A percentile compares a stretch with the other conserved stretches of the same genome.
These are phyloP conservation scores for Lucifuga dentata DNA, from an alignment of 2,113 vertebrate genomes.

Conservation along the genomic window DNA sequence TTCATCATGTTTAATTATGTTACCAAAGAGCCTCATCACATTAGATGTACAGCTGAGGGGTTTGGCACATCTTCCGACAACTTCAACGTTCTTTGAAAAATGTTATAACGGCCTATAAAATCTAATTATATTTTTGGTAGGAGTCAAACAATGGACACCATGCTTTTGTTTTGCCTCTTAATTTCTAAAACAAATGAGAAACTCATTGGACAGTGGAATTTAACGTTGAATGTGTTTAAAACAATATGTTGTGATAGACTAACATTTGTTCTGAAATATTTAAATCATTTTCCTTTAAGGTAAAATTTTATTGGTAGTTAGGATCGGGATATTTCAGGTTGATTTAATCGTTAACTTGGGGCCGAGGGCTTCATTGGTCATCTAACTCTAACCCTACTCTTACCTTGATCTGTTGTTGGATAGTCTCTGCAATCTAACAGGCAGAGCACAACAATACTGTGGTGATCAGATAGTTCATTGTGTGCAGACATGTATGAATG, in stretches of 20 bases:
- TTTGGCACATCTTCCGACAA: not conserved
- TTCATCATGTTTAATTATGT: not conserved
- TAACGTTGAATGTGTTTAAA: too few species aligned
- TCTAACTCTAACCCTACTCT: too few species aligned
- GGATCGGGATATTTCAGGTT: not conserved
- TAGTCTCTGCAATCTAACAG: conserved; percentile 34
- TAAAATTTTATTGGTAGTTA: not conserved
- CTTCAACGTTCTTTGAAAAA: not conserved
- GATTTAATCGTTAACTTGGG: not conserved
- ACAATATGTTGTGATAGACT: too few species aligned
- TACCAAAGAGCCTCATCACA: not conserved
- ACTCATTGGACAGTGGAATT: too few species aligned
- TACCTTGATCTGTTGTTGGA: conserved; percentile 37
- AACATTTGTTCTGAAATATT: not conserved
- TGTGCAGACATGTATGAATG: not conserved
- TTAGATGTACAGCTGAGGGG: not conserved
- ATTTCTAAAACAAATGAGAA: too few species aligned
- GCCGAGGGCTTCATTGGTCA: not conserved
- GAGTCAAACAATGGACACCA: too few species aligned
- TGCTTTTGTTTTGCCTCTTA: too few species aligned
- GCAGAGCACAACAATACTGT: not conserved
- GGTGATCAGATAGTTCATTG: not conserved
- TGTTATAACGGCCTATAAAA: not conserved
- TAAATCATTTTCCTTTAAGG: not conserved
- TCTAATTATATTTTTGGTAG: too few species aligned